Evolutionary conservation across 2,113 vertebrate species (phyloP), one percentile per base, ranked within the genome.

Genomic region (Python bivittatus): DNA sequence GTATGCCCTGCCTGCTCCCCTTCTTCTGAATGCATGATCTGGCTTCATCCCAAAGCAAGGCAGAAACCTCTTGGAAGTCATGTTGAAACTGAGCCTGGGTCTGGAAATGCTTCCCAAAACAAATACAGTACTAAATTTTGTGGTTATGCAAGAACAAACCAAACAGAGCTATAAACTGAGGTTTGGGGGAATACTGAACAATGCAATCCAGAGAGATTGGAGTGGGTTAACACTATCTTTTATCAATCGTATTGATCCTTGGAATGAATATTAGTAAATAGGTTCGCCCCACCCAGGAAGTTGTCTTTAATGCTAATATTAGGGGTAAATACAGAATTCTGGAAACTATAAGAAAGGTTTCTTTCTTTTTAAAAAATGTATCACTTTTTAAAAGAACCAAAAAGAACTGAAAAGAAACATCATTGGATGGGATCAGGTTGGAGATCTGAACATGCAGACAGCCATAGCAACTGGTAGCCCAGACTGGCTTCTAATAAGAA

Each of bases 51-150:
- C 42, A 23, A 83, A n/a, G 17, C 38, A 29, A 56, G 33, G 52
- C 13, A 25, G 91, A 88, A 88, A 56, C 38, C 54, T 23, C 12
- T 42, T 88, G 61, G 86, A 61, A 58, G 1, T 61, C n/a, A 61
- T 6, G 57, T 52, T 53, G 90, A 29, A 85, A 44, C 33, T 57
- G 13, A 86, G 8, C 10, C 42, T 87, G 44, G 52, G 33, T 56
- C 58, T 91, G 53, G 61, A 72, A 88, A 88, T 87, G 33, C 15
- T 92, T 92, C 61, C 52, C 61, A 88, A 88, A 88, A 53, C 84
- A 91, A 92, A 92, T 29, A 72, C 48, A 79, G 6, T 48, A 38
- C 29, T 79, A 33, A 79, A 42, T 79, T 79, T 57, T 92, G 85
- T 88, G 61, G 60, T 72, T 27, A 13, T 87, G 42, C 25, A 87